Conservation (phyloP, 2,113 vertebrate genomes). For the Chelonoidis abingdonii region DNA sequence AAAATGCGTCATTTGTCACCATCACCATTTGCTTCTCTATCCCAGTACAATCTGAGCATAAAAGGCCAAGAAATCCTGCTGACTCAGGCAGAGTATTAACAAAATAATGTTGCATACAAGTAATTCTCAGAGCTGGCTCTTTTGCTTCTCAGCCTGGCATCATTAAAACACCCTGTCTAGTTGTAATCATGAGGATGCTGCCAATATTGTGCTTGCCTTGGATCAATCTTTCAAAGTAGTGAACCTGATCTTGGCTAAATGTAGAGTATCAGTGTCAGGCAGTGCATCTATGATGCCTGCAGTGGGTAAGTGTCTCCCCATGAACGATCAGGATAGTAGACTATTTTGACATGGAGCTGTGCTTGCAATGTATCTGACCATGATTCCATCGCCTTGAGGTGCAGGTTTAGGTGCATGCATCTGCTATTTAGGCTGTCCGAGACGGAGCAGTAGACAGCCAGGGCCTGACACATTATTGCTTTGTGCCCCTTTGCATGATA, state of each 20-base stretch:
- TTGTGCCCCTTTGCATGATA: too few species aligned
- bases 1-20: accelerated
- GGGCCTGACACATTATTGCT: too few species aligned
- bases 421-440: too few species aligned
- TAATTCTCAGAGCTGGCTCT: background rate
- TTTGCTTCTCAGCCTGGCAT: background rate
- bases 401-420: too few species aligned
- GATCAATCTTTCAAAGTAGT: background rate
- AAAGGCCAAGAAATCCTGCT: background rate
- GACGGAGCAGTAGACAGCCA: too few species aligned
- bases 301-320: background rate
- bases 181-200: background rate
- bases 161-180: background rate
- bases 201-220: background rate
- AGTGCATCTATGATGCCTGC: background rate
- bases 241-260: background rate
- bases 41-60: background rate
- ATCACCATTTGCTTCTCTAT: background rate
- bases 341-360: background rate
- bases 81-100: background rate
- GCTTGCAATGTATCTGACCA: background rate
- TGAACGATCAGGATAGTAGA: background rate
- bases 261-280: background rate
- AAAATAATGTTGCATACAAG: background rate
- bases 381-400: background rate